Percentiles rank a stretch among this genome's conserved stretches.
Conservation (phyloP, 2,888 invertebrate species). For the Alloscopus bannaensis region DNA sequence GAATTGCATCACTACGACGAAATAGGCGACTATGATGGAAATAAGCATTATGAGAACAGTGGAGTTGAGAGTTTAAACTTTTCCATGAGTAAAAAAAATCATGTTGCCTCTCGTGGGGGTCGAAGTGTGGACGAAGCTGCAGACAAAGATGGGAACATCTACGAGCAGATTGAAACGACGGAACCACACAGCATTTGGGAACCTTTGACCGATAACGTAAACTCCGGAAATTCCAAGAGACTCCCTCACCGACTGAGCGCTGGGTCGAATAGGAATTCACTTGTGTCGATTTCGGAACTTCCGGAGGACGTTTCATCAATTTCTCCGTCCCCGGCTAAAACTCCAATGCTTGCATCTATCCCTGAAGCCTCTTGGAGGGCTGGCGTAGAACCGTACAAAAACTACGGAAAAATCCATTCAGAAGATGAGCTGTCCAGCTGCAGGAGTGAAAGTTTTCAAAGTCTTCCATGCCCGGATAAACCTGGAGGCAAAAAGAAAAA, state of each 20-base stretch:
- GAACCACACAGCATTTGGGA: slow-evolving; percentile 34
- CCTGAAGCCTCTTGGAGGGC: slow-evolving; percentile 41
- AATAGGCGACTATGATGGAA: slow-evolving; percentile 63
- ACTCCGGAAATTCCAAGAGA: slow-evolving; percentile 10
- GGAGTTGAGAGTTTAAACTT: slow-evolving; percentile 30
- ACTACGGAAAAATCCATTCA: slow-evolving; percentile 19
- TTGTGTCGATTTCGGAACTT: slow-evolving; percentile 64
- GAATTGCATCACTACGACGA: slow-evolving; percentile 66
- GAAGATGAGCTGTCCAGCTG: slow-evolving; percentile 59
- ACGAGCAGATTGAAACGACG: slow-evolving; percentile 63
- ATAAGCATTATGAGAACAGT: slow-evolving; percentile 57
- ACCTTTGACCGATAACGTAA: slow-evolving; percentile 24
- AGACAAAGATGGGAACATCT: slow-evolving; percentile 59
- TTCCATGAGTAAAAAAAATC: slow-evolving; percentile 4
- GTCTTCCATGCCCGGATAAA: slow-evolving; percentile 34
- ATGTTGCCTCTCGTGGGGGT: neutral
- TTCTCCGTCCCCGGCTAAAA: slow-evolving; percentile 39
- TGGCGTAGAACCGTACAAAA: slow-evolving; percentile 45
- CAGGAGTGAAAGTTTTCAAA: slow-evolving; percentile 53
- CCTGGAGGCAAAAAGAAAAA: slow-evolving; percentile 49
- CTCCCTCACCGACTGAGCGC: slow-evolving; percentile 45
- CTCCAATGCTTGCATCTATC: slow-evolving; percentile 35
- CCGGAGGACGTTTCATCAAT: slow-evolving; percentile 52
- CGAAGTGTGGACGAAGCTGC: too few relatives aligned
- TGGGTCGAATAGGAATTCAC: slow-evolving; percentile 60